Evolutionary conservation across 2,888 invertebrate genomes (phyloP).

Genomic region (Bugula neritina): DNA sequence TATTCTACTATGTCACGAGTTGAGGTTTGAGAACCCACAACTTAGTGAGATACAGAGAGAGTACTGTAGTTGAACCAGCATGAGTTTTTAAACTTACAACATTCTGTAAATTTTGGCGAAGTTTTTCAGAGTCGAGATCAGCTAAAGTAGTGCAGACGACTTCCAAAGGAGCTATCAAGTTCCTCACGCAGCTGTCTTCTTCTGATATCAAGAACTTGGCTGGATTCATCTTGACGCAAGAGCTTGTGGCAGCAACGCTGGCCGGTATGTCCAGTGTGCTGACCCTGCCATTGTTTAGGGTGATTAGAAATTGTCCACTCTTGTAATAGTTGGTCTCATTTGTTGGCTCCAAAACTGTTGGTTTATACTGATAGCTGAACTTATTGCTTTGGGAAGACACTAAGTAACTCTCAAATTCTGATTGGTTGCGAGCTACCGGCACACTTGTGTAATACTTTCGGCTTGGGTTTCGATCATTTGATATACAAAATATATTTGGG

Average conservation of each 20-base stretch:
- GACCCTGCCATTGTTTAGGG: neutral
- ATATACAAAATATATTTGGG: constrained; percentile 14
- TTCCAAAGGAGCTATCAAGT: neutral
- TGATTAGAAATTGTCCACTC: constrained; percentile 4
- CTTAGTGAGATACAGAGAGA: no score
- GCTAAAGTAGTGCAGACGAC: neutral
- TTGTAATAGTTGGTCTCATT: neutral
- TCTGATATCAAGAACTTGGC: neutral
- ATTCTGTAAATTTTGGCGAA: neutral
- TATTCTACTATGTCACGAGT: no score
- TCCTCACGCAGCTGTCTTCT: neutral
- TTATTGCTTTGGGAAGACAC: neutral
- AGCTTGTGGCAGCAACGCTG: neutral
- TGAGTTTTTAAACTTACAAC: constrained; percentile 2
- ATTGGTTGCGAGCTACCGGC: neutral
- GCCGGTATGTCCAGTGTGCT: neutral
- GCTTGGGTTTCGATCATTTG: neutral
- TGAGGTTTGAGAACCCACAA: no score
- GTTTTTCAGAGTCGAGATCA: neutral
- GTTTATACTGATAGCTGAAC: neutral
- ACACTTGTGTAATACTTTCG: neutral
- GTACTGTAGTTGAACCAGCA: no score
- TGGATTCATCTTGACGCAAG: neutral
- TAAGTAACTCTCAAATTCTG: neutral
- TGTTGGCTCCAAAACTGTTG: neutral